Conservation (phyloP, 92 coral and sea anemone genomes). For the Galaxea fascicularis region DNA sequence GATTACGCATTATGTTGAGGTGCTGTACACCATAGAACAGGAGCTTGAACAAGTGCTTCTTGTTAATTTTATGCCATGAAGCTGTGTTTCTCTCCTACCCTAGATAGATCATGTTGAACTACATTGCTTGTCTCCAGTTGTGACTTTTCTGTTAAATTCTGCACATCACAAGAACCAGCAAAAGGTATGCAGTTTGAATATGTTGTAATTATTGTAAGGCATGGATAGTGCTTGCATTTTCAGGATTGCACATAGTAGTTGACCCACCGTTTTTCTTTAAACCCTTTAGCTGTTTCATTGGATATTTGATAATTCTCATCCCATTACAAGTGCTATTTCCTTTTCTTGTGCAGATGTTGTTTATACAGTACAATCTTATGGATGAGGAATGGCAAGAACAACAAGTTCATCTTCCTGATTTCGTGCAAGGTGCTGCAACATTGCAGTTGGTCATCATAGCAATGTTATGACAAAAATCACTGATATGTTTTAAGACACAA, state of each 20-base stretch:
- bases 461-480: not conserved
- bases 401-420: conserved; percentile 12
- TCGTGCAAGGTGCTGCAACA: conserved; percentile 41
- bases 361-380: conserved; percentile 42
- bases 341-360: conserved; percentile 32
- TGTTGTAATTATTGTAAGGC: not conserved
- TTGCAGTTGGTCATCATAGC: not conserved
- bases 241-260: not conserved
- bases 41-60: no score
- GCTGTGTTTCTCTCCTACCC: not conserved
- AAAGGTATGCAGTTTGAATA: conserved; percentile 15
- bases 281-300: not conserved
- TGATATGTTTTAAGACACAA: no score
- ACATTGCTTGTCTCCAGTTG: conserved; percentile 50
- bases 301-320: not conserved
- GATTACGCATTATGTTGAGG: no score
- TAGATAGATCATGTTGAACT: conserved; percentile 53
- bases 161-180: not conserved
- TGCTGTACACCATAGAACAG: no score
- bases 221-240: not conserved
- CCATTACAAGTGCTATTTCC: not conserved
- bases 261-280: no score
- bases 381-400: conserved; percentile 47
- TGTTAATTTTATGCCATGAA: not conserved
- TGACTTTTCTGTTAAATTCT: conserved; percentile 50